Percentiles rank a stretch among this genome's conserved stretches.
Conservation (phyloP, 2,113 vertebrate genomes). For the Lipotes vexillifer region DNA sequence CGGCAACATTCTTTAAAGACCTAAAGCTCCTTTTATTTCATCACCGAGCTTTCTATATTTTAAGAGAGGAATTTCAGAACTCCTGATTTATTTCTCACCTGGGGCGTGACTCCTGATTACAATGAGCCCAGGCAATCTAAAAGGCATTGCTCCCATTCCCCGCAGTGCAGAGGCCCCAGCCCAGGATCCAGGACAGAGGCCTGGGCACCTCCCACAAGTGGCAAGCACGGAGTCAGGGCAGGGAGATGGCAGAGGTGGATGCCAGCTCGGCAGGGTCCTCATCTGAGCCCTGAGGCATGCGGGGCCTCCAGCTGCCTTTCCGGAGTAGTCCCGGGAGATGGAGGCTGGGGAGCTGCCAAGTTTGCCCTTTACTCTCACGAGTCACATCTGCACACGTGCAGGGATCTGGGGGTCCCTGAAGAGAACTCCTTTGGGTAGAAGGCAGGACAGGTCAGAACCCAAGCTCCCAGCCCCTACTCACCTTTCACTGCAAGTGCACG, state of each 20-base stretch:
- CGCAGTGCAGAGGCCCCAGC: background rate
- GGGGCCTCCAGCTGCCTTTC: background rate
- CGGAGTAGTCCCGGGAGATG: fast-evolving
- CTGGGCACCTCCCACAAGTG: fast-evolving
- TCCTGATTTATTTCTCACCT: background rate
- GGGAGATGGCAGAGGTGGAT: background rate
- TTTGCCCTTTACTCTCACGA: background rate
- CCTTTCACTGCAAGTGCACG: background rate
- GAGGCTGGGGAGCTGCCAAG: background rate
- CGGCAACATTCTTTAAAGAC: background rate
- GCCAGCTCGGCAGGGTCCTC: background rate
- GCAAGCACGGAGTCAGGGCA: background rate
- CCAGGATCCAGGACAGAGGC: background rate
- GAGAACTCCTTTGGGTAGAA: background rate
- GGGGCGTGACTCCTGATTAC: background rate
- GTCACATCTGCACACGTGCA: background rate
- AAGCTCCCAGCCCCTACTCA: background rate
- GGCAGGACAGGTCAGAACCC: background rate
- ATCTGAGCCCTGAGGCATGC: background rate
- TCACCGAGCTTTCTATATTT: background rate
- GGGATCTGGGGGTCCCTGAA: background rate
- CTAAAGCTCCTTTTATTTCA: background rate
- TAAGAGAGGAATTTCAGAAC: background rate
- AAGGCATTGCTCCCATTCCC: background rate
- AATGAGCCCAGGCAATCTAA: background rate